Evolutionary conservation across 2,888 invertebrate genomes (phyloP).

Genomic region (Mycalesis mineus): DNA sequence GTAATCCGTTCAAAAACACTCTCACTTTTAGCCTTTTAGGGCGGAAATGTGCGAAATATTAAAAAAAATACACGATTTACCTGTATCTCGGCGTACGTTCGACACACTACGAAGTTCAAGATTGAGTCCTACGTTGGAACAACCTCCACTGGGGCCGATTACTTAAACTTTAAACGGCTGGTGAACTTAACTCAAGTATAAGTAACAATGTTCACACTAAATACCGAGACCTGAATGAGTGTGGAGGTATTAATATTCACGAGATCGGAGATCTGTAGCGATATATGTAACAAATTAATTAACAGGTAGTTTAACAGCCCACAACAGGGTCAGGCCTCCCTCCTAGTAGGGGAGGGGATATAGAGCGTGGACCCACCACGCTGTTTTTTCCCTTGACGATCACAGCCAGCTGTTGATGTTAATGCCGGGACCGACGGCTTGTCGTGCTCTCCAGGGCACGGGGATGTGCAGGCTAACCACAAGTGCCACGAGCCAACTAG

Average conservation of each 20-base stretch:
- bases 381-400: too few species aligned
- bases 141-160: background rate
- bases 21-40: constrained; percentile 1
- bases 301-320: too few species aligned
- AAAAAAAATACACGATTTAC: background rate
- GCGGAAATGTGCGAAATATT: background rate
- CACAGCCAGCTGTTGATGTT: too few species aligned
- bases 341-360: too few species aligned
- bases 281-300: background rate
- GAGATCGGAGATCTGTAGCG: background rate
- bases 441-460: too few species aligned
- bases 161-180: background rate
- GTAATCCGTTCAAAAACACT: background rate
- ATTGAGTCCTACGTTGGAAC: constrained; percentile 9
- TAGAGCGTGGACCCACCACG: too few species aligned
- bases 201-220: background rate
- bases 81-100: constrained; percentile 8
- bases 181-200: background rate
- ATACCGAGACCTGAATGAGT: background rate
- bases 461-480: too few species aligned
- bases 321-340: too few species aligned
- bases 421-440: too few species aligned
- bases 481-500: too few species aligned
- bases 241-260: constrained; percentile 1
- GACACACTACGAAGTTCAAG: constrained; percentile 8